Evolutionary conservation across 2,888 invertebrate genomes (phyloP), one percentile per base, ranked within the genome.

Genomic region (Allophyes oxyacanthae): DNA sequence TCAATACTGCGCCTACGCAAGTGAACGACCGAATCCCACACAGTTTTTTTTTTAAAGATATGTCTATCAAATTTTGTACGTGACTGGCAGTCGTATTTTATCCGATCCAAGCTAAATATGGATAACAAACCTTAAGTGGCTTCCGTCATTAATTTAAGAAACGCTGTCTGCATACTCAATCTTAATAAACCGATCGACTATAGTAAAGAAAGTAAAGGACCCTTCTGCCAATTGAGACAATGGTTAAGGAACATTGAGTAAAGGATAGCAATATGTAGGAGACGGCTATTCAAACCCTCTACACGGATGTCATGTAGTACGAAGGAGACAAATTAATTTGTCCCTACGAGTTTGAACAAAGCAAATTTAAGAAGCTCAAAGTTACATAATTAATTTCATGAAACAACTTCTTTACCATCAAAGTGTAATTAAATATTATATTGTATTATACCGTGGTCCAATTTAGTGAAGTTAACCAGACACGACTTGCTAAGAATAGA

Each of bases 21-120:
- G 81, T 78, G 72, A 83, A 79, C 63, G 79, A 75, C 72, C 72
- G 49, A 65, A 63, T 49, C 72, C 67, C 72, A 70, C 64, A 49
- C 72, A 48, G 53, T 55, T 67, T 73, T 76, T 69, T 79, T 76
- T 80, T 33, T 59, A 48, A 57, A 44, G 7, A 60, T 41, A 34
- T 50, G 42, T 62, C 38, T 44, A 54, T 44, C 60, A 74, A 79
- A 77, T 58, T 55, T 40, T 43, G 52, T 61, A 60, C 59, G 54
- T 60, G 58, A 66, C 46, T 56, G 44, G 20, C 8, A 42, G 34
- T 33, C 8, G 9, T 41, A 36, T 60, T 28, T 42, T 14, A 52
- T 49, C 11, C 2, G 9, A 36, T n/a, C 6, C 26, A 26, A 48
- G 43, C 40, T 63, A 15, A 63, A 49, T 40, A 57, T 41, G 34